These are phyloP conservation scores for Drosophila nr. perissopoda DNA, from an alignment of 2,888 invertebrate species.

Conservation along the genomic window DNA sequence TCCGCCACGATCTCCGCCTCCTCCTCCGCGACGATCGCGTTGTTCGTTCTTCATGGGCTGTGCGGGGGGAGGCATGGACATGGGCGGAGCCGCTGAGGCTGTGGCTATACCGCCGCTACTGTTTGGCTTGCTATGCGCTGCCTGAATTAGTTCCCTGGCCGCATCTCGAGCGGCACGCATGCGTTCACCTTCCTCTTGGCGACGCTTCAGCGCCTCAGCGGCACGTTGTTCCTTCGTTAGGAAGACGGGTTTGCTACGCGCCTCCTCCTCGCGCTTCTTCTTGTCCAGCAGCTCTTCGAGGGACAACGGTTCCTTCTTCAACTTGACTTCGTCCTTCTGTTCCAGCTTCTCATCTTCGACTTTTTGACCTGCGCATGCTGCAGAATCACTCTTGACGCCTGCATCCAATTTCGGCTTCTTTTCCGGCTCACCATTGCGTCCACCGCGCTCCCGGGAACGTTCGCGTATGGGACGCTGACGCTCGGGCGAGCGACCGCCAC, in stretches of 20 bases:
- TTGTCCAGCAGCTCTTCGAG: slow-evolving; percentile 97
- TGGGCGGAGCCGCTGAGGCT: slow-evolving; percentile 55
- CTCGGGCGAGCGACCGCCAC: slow-evolving; percentile 63
- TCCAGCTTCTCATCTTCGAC: slow-evolving; percentile 85
- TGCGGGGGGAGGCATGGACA: slow-evolving; percentile 35
- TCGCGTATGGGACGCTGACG: slow-evolving; percentile 59
- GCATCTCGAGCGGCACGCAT: slow-evolving; percentile 89
- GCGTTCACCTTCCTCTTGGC: slow-evolving; percentile 95
- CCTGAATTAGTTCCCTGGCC: slow-evolving; percentile 62
- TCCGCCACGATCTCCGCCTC: slow-evolving; percentile 18
- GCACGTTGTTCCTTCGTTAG: slow-evolving; percentile 98
- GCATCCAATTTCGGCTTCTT: slow-evolving; percentile 67
- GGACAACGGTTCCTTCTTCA: slow-evolving; percentile 93
- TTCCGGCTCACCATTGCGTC: slow-evolving; percentile 50
- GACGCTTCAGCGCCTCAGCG: slow-evolving; percentile 93
- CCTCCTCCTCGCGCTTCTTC: slow-evolving; percentile 98
- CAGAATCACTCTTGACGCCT: slow-evolving; percentile 13
- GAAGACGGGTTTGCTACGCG: slow-evolving; percentile 98
- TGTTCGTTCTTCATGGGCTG: slow-evolving; percentile 53
- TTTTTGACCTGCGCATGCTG: slow-evolving; percentile 27
- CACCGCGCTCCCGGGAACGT: slow-evolving; percentile 65
- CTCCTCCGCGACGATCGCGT: slow-evolving; percentile 83
- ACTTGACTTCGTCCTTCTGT: slow-evolving; percentile 66
- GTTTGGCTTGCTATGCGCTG: slow-evolving; percentile 34
- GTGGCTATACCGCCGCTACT: slow-evolving; percentile 57